Base-by-base conservation (phyloP, 2,888 invertebrate genomes). In the Amblyteles armatorius region DNA sequence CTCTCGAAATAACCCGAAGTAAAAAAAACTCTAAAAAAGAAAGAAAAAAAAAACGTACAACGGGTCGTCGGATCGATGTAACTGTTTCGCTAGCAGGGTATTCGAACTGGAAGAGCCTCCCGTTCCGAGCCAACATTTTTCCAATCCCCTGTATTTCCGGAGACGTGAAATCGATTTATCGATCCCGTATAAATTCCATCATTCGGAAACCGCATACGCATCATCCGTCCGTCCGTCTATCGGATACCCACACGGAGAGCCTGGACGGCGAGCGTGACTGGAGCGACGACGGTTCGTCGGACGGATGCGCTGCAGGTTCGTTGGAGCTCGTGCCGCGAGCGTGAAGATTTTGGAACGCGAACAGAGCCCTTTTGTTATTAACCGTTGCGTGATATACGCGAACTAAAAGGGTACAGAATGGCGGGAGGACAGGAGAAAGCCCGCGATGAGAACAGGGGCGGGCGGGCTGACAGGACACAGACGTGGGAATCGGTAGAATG, bases 401-500 rank as follows among this genome's bases (percentile, higher is more conserved):
- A 55, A 52, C 60, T 9, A 29, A 65, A 57, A 44, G 68, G 57
- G n/a, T n/a, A 48, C 13, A 16, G 16, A 48, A 48, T 48, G 2
- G 44, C 16, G 44, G 16, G 44, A 16, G 44, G 3, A 16, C 19
- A 40, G 40, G 40, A 9, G 40, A 11, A 40, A 11, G 48, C 16
- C 6, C 16, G n/a, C 22, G 63, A 48, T n/a, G 71, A 50, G 50
- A 13, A 55, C 29, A 69, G 52, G 13, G 11, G 40, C 7, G 40
- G 19, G 40, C 33, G 48, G 60, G 78, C 40, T 19, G 44, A 19
- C 22, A 22, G 22, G 69, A 50, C 48, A 50, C 6, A 48, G 29
- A 52, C n/a, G 71, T 63, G 60, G 69, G 40, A 76, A 82, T 76
- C 26, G 76, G n/a, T n/a, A 52, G 48, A 69, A 81, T 57, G 48